phyloP scores from a whole-genome alignment of 2,113 vertebrate genomes.

The Daubentonia madagascariensis region DNA sequence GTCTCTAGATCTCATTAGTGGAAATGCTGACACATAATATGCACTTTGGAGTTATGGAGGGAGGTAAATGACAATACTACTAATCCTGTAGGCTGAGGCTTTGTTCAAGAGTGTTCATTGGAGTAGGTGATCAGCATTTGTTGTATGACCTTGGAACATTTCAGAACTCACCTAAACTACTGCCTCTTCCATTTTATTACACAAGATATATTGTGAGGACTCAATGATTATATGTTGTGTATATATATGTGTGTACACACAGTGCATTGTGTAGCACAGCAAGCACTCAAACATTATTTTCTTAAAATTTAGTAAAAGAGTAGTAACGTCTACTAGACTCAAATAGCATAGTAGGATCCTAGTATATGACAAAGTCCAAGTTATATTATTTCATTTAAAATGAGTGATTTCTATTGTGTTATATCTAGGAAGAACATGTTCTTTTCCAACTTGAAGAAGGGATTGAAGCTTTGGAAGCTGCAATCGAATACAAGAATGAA shows the following conservation, averaged over 20 bases:
- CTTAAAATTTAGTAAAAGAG: not conserved
- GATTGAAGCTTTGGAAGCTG: slow-evolving; percentile 91
- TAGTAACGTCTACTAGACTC: not conserved
- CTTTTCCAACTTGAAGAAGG: slow-evolving; percentile 93
- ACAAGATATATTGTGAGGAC: not conserved
- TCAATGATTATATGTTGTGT: not conserved
- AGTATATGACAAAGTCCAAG: not conserved
- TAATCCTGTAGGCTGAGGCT: not conserved
- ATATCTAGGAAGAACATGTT: slow-evolving; percentile 87
- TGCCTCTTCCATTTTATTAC: not conserved
- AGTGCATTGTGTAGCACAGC: not conserved
- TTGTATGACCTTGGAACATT: not conserved
- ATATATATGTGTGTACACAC: not conserved
- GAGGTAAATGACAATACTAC: not conserved
- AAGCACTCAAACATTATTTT: not conserved
- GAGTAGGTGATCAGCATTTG: not conserved
- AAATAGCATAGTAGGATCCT: not conserved
- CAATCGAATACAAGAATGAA: slow-evolving; percentile 90
- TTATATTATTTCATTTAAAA: slow-evolving; percentile 29
- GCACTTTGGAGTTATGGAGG: not conserved
- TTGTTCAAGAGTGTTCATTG: not conserved
- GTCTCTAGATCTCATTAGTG: not conserved
- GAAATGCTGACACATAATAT: not conserved
- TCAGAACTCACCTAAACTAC: not conserved
- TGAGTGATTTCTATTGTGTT: slow-evolving; percentile 56